Conservation (phyloP, 2,888 invertebrate species). For the Protonemura montana region DNA sequence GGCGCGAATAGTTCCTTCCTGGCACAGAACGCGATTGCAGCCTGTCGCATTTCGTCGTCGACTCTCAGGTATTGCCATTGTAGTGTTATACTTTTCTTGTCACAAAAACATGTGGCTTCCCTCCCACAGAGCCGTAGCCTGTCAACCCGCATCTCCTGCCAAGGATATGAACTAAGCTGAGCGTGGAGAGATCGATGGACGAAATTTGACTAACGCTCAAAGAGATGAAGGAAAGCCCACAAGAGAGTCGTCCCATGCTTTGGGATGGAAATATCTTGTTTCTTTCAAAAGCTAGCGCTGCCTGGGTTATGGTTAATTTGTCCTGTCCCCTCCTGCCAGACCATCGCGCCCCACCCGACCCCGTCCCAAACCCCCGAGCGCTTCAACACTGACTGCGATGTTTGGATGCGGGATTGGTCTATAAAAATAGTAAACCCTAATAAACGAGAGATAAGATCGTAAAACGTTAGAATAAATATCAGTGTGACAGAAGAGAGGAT, state of each 20-base stretch:
- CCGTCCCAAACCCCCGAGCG: not conserved
- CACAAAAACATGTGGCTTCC: not conserved
- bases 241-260: conserved; percentile 12
- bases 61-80: not conserved
- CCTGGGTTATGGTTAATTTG: conserved; percentile 12
- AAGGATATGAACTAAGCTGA: conserved; percentile 9
- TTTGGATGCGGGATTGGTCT: conserved; percentile 12
- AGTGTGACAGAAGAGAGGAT: not conserved
- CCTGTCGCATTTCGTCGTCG: not conserved
- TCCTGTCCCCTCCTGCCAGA: not conserved
- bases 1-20: not conserved
- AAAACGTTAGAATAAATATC: conserved; percentile 12
- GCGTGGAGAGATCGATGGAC: conserved; percentile 7
- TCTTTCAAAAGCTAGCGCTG: not conserved
- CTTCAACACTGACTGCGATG: not conserved
- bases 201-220: conserved; percentile 12
- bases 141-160: conserved; percentile 23
- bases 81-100: not conserved
- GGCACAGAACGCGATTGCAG: not conserved
- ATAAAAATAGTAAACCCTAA: conserved; percentile 7
- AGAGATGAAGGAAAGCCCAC: conserved; percentile 12
- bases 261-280: conserved; percentile 5
- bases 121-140: not conserved
- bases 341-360: not conserved
- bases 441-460: conserved; percentile 7